Evolutionary conservation across 2,888 invertebrate species (phyloP), one percentile per base, ranked within the genome.

Genomic region (Cylindroiulus punctatus): DNA sequence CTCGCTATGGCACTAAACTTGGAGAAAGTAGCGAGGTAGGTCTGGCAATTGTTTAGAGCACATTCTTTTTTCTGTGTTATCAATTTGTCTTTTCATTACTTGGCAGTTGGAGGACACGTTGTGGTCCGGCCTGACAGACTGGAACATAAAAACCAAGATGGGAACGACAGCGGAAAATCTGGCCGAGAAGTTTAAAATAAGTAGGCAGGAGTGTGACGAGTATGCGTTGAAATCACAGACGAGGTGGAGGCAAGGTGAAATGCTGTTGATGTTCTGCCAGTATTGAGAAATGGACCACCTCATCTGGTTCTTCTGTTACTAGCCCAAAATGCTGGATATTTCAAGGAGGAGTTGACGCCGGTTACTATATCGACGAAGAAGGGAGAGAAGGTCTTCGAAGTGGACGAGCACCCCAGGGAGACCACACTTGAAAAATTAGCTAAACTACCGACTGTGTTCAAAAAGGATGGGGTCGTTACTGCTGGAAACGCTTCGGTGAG

Each of bases 121-220:
- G 19, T 98, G 98, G 98, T 92, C 94, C 0, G 95, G 96, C 2
- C 93, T 99, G 1, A 95, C 96, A 0, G 99, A 99, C 90, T 93
- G 94, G 0, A 95, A 96, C 91, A 96, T 97, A 90, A 96, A 96
- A 88, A 92, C 97, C 52, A 97, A 98, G 0, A 99, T 99, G 99
- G 98, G 96, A 1, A 91, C 98, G 90, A 99, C 99, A 0, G 98
- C 98, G 0, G 98, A 98, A 92, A 98, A 97, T 90, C 92, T 98
- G 84, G 97, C 96, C 0, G 96, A 94, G 87, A 94, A 97, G 91
- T 97, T 94, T 90, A 94, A 94, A 84, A 92, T 98, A 84, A 94
- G 94, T 1, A 93, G 96, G 87, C 94, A 95, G 88, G 95, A 96
- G 89, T 95, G 95, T 85, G 98, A 99, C 90, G 93, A 94, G 88